Evolutionary conservation across 2,113 vertebrate genomes (phyloP).

Genomic region (Halichoerus grypus): DNA sequence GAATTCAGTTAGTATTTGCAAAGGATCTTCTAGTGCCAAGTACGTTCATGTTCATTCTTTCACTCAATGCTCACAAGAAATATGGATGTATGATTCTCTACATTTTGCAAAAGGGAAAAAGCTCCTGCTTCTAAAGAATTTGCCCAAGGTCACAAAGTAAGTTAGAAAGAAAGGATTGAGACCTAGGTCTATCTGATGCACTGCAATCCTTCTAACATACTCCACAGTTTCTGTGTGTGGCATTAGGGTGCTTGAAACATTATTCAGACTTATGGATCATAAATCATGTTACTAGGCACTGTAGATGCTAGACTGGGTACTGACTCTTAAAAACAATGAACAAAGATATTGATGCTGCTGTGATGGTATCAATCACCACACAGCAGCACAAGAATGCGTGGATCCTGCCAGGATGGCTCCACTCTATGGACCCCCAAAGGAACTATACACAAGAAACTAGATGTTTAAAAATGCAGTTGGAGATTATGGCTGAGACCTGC

Average conservation of each 20-base stretch:
- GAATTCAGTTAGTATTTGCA: background rate
- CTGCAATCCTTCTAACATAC: background rate
- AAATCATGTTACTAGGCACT: background rate
- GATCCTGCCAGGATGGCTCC: background rate
- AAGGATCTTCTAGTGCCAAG: background rate
- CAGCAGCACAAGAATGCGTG: background rate
- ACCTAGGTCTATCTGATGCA: background rate
- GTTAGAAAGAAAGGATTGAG: background rate
- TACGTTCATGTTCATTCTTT: background rate
- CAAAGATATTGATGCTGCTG: background rate
- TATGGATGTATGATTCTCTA: background rate
- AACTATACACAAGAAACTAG: background rate
- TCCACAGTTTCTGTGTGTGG: background rate
- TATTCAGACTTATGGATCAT: background rate
- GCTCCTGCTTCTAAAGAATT: background rate
- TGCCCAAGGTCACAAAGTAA: background rate
- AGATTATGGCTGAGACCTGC: background rate
- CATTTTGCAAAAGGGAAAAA: background rate
- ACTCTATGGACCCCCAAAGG: background rate
- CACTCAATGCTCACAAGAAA: background rate
- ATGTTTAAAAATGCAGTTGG: background rate
- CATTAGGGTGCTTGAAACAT: background rate
- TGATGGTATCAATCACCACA: background rate
- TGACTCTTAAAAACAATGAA: constrained; percentile 9
- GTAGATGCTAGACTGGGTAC: background rate